A percentile compares a stretch with the other conserved stretches of the same genome.
phyloP scores from a whole-genome alignment of 2,113 vertebrate species.

The Sphyrna mokarran region DNA sequence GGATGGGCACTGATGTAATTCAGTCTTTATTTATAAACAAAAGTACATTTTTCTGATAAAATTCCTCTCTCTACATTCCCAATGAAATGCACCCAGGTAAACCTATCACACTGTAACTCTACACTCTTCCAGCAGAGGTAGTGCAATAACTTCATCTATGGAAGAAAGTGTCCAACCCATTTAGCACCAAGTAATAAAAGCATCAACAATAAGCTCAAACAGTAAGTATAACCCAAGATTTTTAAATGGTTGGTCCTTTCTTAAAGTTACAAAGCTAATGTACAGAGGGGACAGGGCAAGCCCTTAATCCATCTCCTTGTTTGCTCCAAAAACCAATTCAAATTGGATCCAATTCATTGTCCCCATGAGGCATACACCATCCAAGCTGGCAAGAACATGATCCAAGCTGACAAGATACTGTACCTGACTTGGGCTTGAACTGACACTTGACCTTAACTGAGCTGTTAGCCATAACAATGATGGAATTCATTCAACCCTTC shows the following conservation, averaged over 20 bases:
- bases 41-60: not conserved
- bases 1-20: not conserved
- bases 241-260: not conserved
- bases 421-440: too few species aligned
- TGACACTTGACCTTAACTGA: too few species aligned
- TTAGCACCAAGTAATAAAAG: not conserved
- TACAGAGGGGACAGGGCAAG: too few species aligned
- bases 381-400: too few species aligned
- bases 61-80: not conserved
- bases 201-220: not conserved
- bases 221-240: not conserved
- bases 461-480: not conserved
- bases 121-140: not conserved
- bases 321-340: too few species aligned
- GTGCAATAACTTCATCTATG: not conserved
- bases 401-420: too few species aligned
- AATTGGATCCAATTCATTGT: too few species aligned
- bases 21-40: not conserved
- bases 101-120: not conserved
- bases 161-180: not conserved
- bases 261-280: too few species aligned
- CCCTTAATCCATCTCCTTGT: too few species aligned
- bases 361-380: too few species aligned
- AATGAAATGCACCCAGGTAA: not conserved
- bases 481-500: not conserved